phyloP scores from a whole-genome alignment of 2,888 invertebrate genomes.

The Bombylius discolor region DNA sequence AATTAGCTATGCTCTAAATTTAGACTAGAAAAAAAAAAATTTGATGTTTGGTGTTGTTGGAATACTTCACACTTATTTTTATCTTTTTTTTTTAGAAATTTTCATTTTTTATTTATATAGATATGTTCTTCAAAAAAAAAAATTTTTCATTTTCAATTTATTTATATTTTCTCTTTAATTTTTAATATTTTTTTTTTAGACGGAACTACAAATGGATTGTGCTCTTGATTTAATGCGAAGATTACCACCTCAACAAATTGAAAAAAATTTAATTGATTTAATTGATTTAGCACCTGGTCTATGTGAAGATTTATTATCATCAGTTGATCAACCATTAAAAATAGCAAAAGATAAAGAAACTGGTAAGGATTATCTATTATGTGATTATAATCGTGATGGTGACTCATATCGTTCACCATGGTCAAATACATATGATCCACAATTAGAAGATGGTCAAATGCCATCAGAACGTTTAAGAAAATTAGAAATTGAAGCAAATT shows the following conservation, averaged over 20 bases:
- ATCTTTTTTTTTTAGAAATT: too few relatives aligned
- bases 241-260: constrained; percentile 97
- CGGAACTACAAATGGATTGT: constrained; percentile 95
- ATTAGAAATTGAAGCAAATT: constrained; percentile 94
- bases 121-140: too few relatives aligned
- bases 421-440: constrained; percentile 98
- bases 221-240: constrained; percentile 98
- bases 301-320: constrained; percentile 92
- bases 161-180: neutral
- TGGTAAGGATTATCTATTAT: constrained; percentile 93
- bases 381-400: constrained; percentile 98
- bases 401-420: constrained; percentile 98
- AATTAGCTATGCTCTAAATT: too few relatives aligned
- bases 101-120: too few relatives aligned
- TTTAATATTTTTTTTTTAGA: constrained; percentile 41
- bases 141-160: neutral
- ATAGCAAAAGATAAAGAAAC: constrained; percentile 89
- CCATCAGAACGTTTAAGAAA: constrained; percentile 92
- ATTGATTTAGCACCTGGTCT: constrained; percentile 92
- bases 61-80: too few relatives aligned
- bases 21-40: too few relatives aligned
- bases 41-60: too few relatives aligned
- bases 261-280: constrained; percentile 94
- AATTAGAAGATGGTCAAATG: constrained; percentile 95
- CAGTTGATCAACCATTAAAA: constrained; percentile 96